Conservation (phyloP, 2,113 vertebrate genomes). For the Scomber japonicus region DNA sequence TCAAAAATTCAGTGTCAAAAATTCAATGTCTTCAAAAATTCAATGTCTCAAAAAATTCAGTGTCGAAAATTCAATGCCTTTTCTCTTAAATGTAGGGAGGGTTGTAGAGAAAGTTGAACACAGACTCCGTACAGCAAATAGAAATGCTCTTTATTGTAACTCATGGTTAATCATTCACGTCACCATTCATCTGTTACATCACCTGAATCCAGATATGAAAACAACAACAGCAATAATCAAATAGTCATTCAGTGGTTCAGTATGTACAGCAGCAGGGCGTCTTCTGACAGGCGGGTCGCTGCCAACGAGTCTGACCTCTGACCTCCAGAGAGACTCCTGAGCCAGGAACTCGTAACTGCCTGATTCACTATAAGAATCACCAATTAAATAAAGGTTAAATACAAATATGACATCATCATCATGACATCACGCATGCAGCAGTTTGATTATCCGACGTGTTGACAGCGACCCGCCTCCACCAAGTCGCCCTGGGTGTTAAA, state of each 20-base stretch:
- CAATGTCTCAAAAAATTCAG: too few species aligned
- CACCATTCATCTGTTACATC: slow-evolving; percentile 66
- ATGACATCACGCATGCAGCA: slow-evolving; percentile 26
- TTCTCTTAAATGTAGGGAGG: too few species aligned
- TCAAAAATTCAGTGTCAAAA: too few species aligned
- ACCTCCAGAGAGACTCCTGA: not conserved
- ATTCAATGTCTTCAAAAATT: too few species aligned
- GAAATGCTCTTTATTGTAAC: slow-evolving; percentile 72
- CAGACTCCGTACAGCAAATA: slow-evolving; percentile 35
- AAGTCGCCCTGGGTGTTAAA: slow-evolving; percentile 18
- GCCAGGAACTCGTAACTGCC: not conserved
- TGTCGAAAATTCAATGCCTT: too few species aligned
- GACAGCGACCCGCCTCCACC: not conserved
- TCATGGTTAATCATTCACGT: slow-evolving; percentile 61
- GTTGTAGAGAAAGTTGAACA: too few species aligned
- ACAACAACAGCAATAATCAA: slow-evolving; percentile 50
- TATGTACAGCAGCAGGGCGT: slow-evolving; percentile 53
- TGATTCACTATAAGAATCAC: not conserved
- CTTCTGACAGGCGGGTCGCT: not conserved
- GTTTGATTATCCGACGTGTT: not conserved
- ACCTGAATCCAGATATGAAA: slow-evolving; percentile 57
- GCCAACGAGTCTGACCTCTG: not conserved
- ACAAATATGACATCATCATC: slow-evolving; percentile 41
- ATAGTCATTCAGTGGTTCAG: slow-evolving; percentile 45
- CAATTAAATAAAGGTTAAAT: slow-evolving; percentile 30